phyloP scores from a whole-genome alignment of 2,888 invertebrate genomes.

The Trachelus tabidus region DNA sequence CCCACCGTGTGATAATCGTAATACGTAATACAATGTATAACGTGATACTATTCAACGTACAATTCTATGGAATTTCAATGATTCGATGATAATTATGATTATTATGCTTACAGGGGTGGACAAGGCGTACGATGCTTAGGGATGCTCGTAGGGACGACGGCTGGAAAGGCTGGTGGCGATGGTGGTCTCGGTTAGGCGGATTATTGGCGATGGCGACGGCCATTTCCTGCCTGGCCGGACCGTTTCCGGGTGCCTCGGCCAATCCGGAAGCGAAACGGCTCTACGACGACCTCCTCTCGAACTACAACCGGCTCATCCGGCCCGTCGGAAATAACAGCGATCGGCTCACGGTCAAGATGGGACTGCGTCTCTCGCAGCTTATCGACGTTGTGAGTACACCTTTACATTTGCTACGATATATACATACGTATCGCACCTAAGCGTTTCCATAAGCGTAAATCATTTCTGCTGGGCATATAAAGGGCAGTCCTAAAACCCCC shows the following conservation, averaged over 20 bases:
- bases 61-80: neutral
- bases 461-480: neutral
- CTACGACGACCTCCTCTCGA: constrained; percentile 93
- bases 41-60: neutral
- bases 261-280: constrained; percentile 95
- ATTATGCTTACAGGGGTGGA: constrained; percentile 76
- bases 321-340: constrained; percentile 96
- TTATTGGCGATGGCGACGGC: constrained; percentile 82
- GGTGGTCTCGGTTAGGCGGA: constrained; percentile 54
- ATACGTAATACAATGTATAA: neutral
- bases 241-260: constrained; percentile 73
- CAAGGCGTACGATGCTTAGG: constrained; percentile 86
- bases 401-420: neutral
- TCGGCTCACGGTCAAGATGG: constrained; percentile 94
- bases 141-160: constrained; percentile 65
- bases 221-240: constrained; percentile 66
- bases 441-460: constrained; percentile 3
- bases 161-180: constrained; percentile 61
- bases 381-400: constrained; percentile 88
- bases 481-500: neutral
- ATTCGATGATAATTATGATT: neutral
- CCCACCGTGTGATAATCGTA: neutral
- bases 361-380: constrained; percentile 88
- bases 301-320: constrained; percentile 95
- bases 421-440: neutral